These are phyloP conservation scores for Venusia cambrica DNA, from an alignment of 2,888 invertebrate genomes.

Conservation along the genomic window DNA sequence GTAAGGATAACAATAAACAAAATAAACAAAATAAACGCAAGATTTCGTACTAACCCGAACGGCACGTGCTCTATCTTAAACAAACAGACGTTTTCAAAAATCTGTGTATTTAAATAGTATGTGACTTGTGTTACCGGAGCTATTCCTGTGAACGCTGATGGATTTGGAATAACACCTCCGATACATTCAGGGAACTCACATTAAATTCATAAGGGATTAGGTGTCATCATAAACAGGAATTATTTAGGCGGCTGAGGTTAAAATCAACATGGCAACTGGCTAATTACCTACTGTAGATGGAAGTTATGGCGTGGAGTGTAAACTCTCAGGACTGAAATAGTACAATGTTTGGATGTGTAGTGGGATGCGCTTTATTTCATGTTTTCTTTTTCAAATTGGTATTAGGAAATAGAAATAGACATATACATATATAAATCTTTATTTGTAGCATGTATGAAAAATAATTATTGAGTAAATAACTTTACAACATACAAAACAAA, in stretches of 20 bases:
- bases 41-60: constrained; percentile 21
- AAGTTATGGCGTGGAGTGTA: constrained; percentile 48
- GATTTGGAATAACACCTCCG: constrained; percentile 72
- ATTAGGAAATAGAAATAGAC: neutral
- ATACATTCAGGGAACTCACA: constrained; percentile 66
- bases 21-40: constrained; percentile 30
- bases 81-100: constrained; percentile 78
- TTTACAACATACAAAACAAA: too few species aligned
- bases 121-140: constrained; percentile 75
- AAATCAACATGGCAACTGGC: constrained; percentile 59
- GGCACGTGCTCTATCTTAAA: constrained; percentile 71
- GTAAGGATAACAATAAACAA: constrained; percentile 31
- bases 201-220: constrained; percentile 79
- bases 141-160: constrained; percentile 73
- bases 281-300: constrained; percentile 52
- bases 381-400: constrained; percentile 1
- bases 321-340: constrained; percentile 38
- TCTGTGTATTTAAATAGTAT: constrained; percentile 79
- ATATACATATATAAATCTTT: too few species aligned
- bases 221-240: constrained; percentile 80
- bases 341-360: constrained; percentile 21
- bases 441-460: too few species aligned
- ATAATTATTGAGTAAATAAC: too few species aligned
- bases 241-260: constrained; percentile 78
- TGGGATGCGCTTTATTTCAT: constrained; percentile 2